Percentiles rank a stretch among this genome's conserved stretches.
phyloP scores from a whole-genome alignment of 2,888 invertebrate species.

The Eupithecia vulgata region DNA sequence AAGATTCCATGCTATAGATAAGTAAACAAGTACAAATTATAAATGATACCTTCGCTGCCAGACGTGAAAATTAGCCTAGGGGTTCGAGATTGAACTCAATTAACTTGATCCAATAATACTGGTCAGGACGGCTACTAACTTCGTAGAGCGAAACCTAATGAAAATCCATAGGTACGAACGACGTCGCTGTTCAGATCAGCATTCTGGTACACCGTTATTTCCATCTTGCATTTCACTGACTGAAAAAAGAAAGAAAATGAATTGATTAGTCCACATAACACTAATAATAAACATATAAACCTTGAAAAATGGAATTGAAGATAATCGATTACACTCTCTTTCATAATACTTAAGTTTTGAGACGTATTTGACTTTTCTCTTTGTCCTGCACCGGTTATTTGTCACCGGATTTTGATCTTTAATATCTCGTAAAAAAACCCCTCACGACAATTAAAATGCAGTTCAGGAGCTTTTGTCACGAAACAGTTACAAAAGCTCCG shows the following conservation, averaged over 20 bases:
- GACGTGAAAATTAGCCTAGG: not conserved
- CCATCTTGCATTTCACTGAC: not conserved
- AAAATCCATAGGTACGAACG: not conserved
- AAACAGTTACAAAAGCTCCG: not conserved
- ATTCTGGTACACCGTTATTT: not conserved
- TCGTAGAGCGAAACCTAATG: not conserved
- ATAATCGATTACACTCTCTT: not conserved
- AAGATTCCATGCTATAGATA: not conserved
- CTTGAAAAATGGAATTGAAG: not conserved
- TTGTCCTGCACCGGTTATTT: not conserved
- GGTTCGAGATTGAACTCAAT: not conserved
- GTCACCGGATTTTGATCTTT: not conserved
- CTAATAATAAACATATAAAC: not conserved
- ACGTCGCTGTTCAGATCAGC: not conserved
- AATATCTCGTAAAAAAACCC: too few relatives aligned
- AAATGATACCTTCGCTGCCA: not conserved
- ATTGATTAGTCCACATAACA: not conserved
- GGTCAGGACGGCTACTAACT: not conserved
- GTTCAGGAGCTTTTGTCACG: too few relatives aligned
- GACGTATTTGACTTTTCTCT: not conserved
- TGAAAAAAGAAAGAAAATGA: not conserved
- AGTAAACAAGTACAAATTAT: not conserved
- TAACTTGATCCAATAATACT: not conserved
- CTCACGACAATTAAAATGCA: too few relatives aligned
- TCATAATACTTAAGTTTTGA: not conserved